A percentile compares a stretch with the other conserved stretches of the same genome.
Conservation (phyloP, 2,888 invertebrate species). For the Yponomeuta evonymella region DNA sequence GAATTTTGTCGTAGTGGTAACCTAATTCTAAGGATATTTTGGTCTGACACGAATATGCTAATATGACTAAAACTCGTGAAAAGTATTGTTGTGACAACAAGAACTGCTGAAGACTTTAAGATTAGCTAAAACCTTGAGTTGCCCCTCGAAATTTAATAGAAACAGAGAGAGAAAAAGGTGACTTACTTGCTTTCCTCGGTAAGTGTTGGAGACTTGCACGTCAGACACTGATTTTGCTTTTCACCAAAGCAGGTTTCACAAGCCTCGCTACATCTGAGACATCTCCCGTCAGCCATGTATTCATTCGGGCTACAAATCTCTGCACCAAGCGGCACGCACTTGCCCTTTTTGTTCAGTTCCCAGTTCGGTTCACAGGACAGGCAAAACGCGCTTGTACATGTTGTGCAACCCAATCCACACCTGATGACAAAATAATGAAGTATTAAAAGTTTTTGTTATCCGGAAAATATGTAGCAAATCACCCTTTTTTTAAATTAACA, state of each 20-base stretch:
- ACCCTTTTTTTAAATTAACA: background rate
- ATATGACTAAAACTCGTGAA: no score
- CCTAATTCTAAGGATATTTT: no score
- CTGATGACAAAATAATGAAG: conserved; percentile 31
- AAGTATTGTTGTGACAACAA: no score
- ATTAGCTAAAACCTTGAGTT: background rate
- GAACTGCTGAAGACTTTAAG: no score
- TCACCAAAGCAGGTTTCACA: conserved; percentile 90
- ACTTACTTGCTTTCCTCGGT: conserved; percentile 77
- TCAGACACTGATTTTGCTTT: conserved; percentile 82
- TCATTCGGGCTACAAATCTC: conserved; percentile 81
- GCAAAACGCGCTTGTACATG: conserved; percentile 84
- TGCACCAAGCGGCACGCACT: conserved; percentile 83
- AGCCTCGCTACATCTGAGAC: conserved; percentile 84
- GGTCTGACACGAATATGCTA: no score
- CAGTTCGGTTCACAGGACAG: conserved; percentile 83
- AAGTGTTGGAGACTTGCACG: conserved; percentile 83
- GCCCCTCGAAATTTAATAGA: background rate
- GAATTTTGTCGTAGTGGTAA: no score
- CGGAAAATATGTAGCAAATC: background rate
- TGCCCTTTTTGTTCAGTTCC: conserved; percentile 84
- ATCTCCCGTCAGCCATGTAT: conserved; percentile 78
- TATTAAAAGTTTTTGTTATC: background rate
- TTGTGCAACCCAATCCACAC: conserved; percentile 86
- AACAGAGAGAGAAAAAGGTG: background rate